Base-by-base conservation (phyloP, 2,888 invertebrate genomes). In the Thelaira solivaga region DNA sequence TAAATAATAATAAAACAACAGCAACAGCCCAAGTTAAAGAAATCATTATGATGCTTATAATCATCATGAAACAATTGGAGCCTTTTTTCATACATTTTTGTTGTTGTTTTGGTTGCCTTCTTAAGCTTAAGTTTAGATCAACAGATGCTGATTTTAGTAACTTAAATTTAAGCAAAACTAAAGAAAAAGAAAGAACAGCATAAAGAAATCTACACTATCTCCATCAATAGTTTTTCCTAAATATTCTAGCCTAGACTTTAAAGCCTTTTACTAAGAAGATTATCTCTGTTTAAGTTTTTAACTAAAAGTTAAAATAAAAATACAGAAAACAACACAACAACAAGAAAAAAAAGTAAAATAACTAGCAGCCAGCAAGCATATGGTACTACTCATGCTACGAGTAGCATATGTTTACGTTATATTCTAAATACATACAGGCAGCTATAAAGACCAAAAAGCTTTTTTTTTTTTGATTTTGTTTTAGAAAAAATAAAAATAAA, bases 191-290 rank as follows among this genome's bases (percentile, higher is more conserved):
- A 55, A 26, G 20, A 22, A 67, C 29, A 67, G 53, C 61, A 75
- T 75, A 68, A 75, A 75, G 74, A 75, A 75, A 75, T 78, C 74
- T 74, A 65, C 76, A 64, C 74, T 74, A 78, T 74, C 78, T 74
- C 45, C 62, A 68, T 74, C 73, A 74, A 64, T 64, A 73, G 73
- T 45, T 64, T 64, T 64, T 69, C 78, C 64, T 34, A 55, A 72
- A 72, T n/a, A n/a, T 64, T 72, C 64, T 41, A 41, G 31, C 34
- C 47, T 67, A 64, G 41, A 43, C 26, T 69, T 78, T 64, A 39
- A 62, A 47, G 34, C 45, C 55, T 55, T 61, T 67, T 53, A 13
- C 53, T 53, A 43, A 65, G 36, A 65, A 74, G 78, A 74, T 78
- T 61, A 74, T 78, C 74, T 69, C 36, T 26, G 45, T 47, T 64